Base-by-base conservation (phyloP, 2,113 vertebrate species). In the Vidua macroura region DNA sequence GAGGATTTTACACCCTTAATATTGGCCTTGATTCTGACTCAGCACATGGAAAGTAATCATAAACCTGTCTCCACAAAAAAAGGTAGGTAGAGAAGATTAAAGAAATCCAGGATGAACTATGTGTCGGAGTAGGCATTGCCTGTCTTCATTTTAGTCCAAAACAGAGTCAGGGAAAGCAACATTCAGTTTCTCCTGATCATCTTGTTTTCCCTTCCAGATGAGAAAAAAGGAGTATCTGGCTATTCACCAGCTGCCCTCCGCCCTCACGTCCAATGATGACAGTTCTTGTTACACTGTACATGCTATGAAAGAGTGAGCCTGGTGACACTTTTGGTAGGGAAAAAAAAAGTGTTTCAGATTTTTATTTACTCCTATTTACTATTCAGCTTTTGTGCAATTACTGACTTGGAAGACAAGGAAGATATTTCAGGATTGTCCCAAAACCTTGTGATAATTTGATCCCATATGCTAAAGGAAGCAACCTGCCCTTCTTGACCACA, bases 251-350 rank as follows among this genome's bases (percentile, higher is more conserved):
- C 89, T 74, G 58, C 78, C 55, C 93, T 97, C 91, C 96, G 95
- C 93, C 95, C 94, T 91, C 66, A 21, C 13, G 53, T 79, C 81
- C 89, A 91, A 20, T 95, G 95, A 91, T 53, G 52, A 62, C 73
- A 92, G 92, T 95, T 95, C 87, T 91, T 94, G 76, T 78, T 75
- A 83, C 70, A 95, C 78, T 95, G 72, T 92, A 89, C 92, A 89
- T 74, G 74, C 86, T 76, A 85, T 64, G 70, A 82, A 94, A 92
- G 81, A 43, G 18, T 69, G 41, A 95, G 58, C 46, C 51, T 84
- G 62, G 49, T 82, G 86, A 93, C 21, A 27, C 33, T 87, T 92
- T 39, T 93, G 67, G 41, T 69, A 86, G 68, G 2, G 66, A 69
- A 83, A 81, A 73, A 15, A 64, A 59, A 78, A 46, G 19, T 4